These are phyloP conservation scores for Ploceus nigricollis DNA, from an alignment of 2,113 vertebrate species.

Conservation along the genomic window DNA sequence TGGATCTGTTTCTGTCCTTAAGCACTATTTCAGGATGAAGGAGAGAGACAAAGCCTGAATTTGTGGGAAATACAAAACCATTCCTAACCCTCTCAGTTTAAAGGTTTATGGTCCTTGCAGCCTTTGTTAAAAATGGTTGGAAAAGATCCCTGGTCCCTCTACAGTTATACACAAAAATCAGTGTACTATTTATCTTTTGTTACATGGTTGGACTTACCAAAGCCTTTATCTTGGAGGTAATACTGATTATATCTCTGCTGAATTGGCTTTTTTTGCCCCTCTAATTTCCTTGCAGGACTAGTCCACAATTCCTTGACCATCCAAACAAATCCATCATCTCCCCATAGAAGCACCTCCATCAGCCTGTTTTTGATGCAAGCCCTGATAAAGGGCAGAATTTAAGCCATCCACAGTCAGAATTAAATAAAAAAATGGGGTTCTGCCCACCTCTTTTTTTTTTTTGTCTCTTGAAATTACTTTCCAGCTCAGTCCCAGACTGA, in stretches of 20 bases:
- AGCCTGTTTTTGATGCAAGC: constrained; percentile 25
- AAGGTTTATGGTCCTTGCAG: background rate
- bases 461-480: constrained; percentile 66
- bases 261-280: background rate
- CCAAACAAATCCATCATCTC: background rate
- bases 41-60: background rate
- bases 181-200: background rate
- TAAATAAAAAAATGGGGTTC: constrained; percentile 25
- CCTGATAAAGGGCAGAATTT: constrained; percentile 54
- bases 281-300: background rate
- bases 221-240: background rate
- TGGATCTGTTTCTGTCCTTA: background rate
- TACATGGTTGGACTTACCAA: background rate
- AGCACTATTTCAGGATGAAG: background rate
- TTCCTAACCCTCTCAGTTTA: background rate
- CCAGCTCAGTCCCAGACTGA: constrained; percentile 58
- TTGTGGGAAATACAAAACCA: background rate
- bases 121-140: background rate
- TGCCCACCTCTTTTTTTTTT: constrained; percentile 48
- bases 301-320: background rate
- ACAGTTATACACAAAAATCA: background rate
- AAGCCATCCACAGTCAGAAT: constrained; percentile 40
- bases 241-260: background rate
- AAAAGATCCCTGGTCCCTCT: background rate
- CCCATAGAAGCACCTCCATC: background rate